A percentile compares a stretch with the other conserved stretches of the same genome.
These are phyloP conservation scores for Colostygia pectinataria DNA, from an alignment of 2,888 invertebrate species.

Conservation along the genomic window DNA sequence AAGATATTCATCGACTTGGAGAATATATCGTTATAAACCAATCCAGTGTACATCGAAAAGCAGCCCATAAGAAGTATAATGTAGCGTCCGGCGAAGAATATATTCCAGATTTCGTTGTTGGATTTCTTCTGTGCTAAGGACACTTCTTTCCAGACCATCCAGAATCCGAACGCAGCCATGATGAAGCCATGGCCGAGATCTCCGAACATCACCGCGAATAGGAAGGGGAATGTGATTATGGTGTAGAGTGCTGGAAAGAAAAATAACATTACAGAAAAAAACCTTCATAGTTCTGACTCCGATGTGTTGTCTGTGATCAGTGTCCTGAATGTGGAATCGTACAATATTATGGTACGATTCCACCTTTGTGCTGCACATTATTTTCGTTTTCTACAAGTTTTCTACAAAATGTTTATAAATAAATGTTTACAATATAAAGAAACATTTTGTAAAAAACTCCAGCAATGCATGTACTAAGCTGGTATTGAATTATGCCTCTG, in stretches of 20 bases:
- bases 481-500: too few species aligned
- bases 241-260: slow-evolving; percentile 89
- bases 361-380: too few species aligned
- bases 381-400: too few species aligned
- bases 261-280: neutral
- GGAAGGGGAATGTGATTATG: slow-evolving; percentile 96
- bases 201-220: slow-evolving; percentile 98
- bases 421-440: too few species aligned
- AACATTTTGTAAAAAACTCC: too few species aligned
- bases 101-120: slow-evolving; percentile 96
- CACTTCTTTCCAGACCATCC: slow-evolving; percentile 92
- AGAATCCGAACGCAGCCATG: slow-evolving; percentile 90
- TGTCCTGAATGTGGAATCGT: too few species aligned
- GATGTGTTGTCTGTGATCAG: too few species aligned
- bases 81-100: slow-evolving; percentile 98
- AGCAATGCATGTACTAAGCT: too few species aligned
- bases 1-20: slow-evolving; percentile 98
- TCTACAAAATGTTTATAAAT: too few species aligned
- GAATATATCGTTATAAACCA: slow-evolving; percentile 98
- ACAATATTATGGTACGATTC: too few species aligned
- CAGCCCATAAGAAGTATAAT: slow-evolving; percentile 98
- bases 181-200: slow-evolving; percentile 95
- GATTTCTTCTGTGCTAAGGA: slow-evolving; percentile 87
- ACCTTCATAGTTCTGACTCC: too few species aligned
- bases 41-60: slow-evolving; percentile 98